A percentile compares a stretch with the other conserved stretches of the same genome.
phyloP scores from a whole-genome alignment of 2,113 vertebrate genomes.

The Ceyx margarethae region DNA sequence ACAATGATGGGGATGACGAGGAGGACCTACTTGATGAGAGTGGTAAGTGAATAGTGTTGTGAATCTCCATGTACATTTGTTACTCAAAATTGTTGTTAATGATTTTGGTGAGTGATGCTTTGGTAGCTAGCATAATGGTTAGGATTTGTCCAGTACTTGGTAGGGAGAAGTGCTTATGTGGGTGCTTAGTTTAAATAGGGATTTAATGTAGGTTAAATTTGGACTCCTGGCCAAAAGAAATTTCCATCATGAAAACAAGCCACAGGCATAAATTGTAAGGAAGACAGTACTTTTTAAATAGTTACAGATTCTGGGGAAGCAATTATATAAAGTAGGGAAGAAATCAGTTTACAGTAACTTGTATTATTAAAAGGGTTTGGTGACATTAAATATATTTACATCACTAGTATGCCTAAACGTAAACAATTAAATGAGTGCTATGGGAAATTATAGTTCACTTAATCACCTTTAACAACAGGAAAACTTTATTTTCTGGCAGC shows the following conservation, averaged over 20 bases:
- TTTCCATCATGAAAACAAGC: background rate
- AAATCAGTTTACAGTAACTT: background rate
- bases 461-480: background rate
- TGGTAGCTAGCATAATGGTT: background rate
- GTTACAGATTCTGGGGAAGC: background rate
- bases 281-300: background rate
- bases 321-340: background rate
- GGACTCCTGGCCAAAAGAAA: background rate
- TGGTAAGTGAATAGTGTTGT: slow-evolving; percentile 68
- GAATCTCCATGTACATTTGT: background rate
- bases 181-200: background rate
- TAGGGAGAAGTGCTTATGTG: background rate
- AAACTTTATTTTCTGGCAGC: background rate
- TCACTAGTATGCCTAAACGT: background rate
- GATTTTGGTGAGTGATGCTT: background rate
- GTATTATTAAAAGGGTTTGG: background rate
- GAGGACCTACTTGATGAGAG: slow-evolving; percentile 84
- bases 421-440: background rate
- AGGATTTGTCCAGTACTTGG: background rate
- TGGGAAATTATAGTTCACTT: background rate
- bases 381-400: background rate
- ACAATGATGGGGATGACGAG: slow-evolving; percentile 84
- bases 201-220: background rate
- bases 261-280: background rate
- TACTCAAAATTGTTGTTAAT: background rate